Conservation (phyloP, 2,113 vertebrate species). For the Centropus unirufus region DNA sequence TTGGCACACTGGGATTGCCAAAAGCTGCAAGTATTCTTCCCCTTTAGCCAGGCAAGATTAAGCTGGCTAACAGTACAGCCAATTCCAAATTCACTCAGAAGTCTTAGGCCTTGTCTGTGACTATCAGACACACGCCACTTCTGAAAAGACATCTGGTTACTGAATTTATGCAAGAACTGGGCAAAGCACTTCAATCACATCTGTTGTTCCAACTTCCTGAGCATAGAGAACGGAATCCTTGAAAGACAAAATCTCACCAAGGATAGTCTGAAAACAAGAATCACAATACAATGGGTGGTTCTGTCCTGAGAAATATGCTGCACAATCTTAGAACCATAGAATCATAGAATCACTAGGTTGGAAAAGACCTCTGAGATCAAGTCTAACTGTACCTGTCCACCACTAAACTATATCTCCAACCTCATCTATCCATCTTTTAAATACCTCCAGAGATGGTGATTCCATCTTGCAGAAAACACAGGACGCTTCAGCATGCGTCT, state of each 20-base stretch:
- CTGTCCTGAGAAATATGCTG: background rate
- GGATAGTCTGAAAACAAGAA: background rate
- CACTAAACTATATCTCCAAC: no score
- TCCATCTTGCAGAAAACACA: background rate
- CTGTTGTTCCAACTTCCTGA: slow-evolving; percentile 5
- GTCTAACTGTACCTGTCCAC: no score
- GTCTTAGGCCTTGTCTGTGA: background rate
- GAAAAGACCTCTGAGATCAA: no score
- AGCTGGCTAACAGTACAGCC: background rate
- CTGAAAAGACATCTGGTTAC: slow-evolving; percentile 42
- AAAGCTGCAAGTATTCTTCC: background rate
- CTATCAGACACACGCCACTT: background rate
- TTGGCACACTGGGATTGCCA: background rate
- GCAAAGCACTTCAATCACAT: slow-evolving; percentile 13
- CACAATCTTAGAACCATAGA: background rate
- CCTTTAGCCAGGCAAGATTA: background rate
- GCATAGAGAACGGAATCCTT: background rate
- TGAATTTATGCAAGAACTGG: background rate
- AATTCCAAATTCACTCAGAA: slow-evolving; percentile 24
- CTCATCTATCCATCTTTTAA: no score
- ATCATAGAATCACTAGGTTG: no score
- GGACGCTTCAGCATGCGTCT: background rate
- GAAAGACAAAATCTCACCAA: background rate
- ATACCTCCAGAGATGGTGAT: no score
- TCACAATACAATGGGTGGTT: rapidly evolving